Conservation (phyloP, 2,888 invertebrate species). For the Eulithis prunata region DNA sequence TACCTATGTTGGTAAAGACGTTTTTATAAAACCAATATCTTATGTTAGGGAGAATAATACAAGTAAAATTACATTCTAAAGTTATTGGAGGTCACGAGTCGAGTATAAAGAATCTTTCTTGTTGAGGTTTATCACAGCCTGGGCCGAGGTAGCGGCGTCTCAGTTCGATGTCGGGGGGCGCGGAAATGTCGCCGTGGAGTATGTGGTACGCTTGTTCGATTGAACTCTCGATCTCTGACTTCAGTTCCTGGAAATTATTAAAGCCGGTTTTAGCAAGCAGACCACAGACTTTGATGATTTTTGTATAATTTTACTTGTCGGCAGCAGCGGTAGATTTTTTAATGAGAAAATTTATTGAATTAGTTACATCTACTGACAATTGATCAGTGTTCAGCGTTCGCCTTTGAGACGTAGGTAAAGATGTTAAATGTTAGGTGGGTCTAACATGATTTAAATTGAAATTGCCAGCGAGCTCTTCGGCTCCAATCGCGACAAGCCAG, state of each 20-base stretch:
- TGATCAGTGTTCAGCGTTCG: neutral
- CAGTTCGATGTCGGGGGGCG: constrained; percentile 77
- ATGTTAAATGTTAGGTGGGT: too few species aligned
- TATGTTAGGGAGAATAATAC: constrained; percentile 3
- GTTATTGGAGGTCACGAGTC: constrained; percentile 47
- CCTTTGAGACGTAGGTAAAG: too few species aligned
- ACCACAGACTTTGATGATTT: too few species aligned
- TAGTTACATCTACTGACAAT: neutral
- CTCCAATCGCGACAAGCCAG: neutral
- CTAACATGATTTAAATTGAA: too few species aligned
- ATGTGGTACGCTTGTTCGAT: constrained; percentile 82
- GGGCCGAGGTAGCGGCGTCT: constrained; percentile 74
- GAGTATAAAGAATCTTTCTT: constrained; percentile 75
- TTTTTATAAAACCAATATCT: constrained; percentile 1
- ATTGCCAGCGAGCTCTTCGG: too few species aligned
- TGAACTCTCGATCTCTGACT: constrained; percentile 74
- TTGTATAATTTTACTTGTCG: too few species aligned
- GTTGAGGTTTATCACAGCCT: constrained; percentile 73
- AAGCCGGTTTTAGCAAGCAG: neutral
- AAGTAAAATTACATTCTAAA: constrained; percentile 19
- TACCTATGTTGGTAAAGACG: too few species aligned
- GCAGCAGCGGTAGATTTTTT: neutral
- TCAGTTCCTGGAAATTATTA: constrained; percentile 67
- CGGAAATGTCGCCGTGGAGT: constrained; percentile 81
- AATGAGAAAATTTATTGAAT: too few species aligned